Evolutionary conservation across 2,888 invertebrate species (phyloP).

Genomic region (Leptopterna dolabrata): DNA sequence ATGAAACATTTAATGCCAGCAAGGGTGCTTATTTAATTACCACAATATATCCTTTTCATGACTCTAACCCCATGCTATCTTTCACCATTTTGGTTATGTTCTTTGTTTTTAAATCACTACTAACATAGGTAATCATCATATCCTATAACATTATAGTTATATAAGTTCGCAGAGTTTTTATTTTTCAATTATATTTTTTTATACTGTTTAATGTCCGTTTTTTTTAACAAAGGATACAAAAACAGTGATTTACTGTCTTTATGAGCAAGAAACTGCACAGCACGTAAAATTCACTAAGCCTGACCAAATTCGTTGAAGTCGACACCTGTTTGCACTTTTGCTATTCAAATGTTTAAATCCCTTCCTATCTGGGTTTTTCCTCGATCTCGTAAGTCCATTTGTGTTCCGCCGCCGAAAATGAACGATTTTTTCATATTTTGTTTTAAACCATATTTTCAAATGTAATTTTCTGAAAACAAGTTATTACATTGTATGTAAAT

Average conservation of each 20-base stretch:
- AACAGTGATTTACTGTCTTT: slow-evolving; percentile 59
- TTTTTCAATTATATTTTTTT: slow-evolving; percentile 52
- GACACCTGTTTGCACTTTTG: slow-evolving; percentile 39
- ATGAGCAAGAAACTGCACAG: slow-evolving; percentile 61
- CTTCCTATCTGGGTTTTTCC: slow-evolving; percentile 13
- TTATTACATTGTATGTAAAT: slow-evolving; percentile 54
- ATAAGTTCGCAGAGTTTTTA: slow-evolving; percentile 58
- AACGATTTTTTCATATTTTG: slow-evolving; percentile 22
- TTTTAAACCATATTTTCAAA: background rate
- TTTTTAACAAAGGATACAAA: slow-evolving; percentile 59
- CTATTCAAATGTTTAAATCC: background rate
- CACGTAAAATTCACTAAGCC: slow-evolving; percentile 59
- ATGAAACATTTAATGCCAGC: slow-evolving; percentile 57
- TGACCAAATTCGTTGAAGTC: slow-evolving; percentile 59
- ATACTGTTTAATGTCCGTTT: slow-evolving; percentile 56
- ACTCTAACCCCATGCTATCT: slow-evolving; percentile 21
- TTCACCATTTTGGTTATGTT: slow-evolving; percentile 41
- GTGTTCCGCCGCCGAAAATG: slow-evolving; percentile 45
- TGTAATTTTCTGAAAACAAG: slow-evolving; percentile 35
- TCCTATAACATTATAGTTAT: slow-evolving; percentile 53
- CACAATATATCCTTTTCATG: background rate
- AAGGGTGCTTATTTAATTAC: slow-evolving; percentile 30
- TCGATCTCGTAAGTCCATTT: slow-evolving; percentile 27
- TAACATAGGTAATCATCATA: slow-evolving; percentile 58
- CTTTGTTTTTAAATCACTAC: slow-evolving; percentile 55